Percentiles rank a stretch among this genome's conserved stretches.
Conservation (phyloP, 2,113 vertebrate species). For the Buteo buteo region DNA sequence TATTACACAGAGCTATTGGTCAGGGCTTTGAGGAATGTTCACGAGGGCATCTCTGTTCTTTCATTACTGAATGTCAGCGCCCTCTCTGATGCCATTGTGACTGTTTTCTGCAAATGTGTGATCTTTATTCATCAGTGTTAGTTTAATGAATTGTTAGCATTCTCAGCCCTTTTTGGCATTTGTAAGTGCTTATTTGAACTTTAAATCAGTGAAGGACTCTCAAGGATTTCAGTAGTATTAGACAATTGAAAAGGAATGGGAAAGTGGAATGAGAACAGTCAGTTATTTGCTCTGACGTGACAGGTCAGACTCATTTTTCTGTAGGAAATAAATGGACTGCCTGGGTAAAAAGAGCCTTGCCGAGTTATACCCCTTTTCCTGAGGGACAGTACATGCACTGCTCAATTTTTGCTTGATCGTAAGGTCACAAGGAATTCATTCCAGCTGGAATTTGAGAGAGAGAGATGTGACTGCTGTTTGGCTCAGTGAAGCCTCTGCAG, state of each 20-base stretch:
- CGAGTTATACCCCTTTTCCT: not conserved
- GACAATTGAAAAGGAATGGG: not conserved
- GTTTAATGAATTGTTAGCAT: not conserved
- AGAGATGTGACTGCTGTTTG: not conserved
- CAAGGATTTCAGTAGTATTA: not conserved
- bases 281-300: not conserved
- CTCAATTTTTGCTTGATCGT: not conserved
- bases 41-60: not conserved
- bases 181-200: not conserved
- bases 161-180: not conserved
- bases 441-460: not conserved
- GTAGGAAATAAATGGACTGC: not conserved
- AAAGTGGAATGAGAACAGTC: not conserved
- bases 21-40: not conserved
- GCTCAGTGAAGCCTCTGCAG: not conserved
- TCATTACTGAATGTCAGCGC: not conserved
- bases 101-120: not conserved
- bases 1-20: not conserved
- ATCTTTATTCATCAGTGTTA: not conserved
- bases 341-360: not conserved
- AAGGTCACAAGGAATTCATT: not conserved
- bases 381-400: not conserved
- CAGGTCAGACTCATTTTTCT: not conserved
- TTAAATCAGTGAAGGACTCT: not conserved
- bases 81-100: not conserved